Base-by-base conservation (phyloP, 2,113 vertebrate genomes). In the Centropus unirufus region DNA sequence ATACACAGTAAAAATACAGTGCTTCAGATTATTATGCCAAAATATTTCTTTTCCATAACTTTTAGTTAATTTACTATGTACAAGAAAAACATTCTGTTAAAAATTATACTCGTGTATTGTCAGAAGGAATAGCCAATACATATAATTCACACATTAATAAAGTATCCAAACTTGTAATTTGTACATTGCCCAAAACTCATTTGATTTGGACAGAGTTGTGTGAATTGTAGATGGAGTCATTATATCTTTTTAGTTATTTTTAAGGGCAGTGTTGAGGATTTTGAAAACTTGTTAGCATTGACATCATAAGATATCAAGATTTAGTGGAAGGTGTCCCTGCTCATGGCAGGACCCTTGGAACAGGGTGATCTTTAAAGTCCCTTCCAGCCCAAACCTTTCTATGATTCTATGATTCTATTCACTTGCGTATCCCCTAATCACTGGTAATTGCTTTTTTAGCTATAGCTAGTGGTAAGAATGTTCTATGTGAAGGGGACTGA, bases 391-490 rank as follows among this genome's bases (percentile, higher is more conserved):
- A 49, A 49, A 49, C 21, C 22, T 11, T 23, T 49, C 5, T 49
- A 47, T 23, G 47, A 49, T 49, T 49, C 47, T 49, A 49, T 46
- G 44, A 17, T 46, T 46, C 44, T 58, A 58, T 67, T 92, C 58
- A 69, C 70, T 89, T 84, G 58, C 13, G 34, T 87, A 79, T 90
- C 64, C 83, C 80, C 84, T 83, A 81, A 85, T 67, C 76, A 57
- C 82, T 92, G 75, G 75, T 95, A 95, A 93, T 92, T 77, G 15
- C 20, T 77, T 89, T 91, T 92, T 97, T 92, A 12, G 18, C 76
- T 75, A 36, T 75, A 77, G 34, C 12, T 39, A 88, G 77, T 93
- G 74, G 62, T n/a, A 91, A 83, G 92, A 89, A 69, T 42, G 30
- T n/a, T 79, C 49, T 75, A 5, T 24, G 12, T 76, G 40, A 74